phyloP scores from a whole-genome alignment of 2,113 vertebrate species.

The Oxyura jamaicensis region DNA sequence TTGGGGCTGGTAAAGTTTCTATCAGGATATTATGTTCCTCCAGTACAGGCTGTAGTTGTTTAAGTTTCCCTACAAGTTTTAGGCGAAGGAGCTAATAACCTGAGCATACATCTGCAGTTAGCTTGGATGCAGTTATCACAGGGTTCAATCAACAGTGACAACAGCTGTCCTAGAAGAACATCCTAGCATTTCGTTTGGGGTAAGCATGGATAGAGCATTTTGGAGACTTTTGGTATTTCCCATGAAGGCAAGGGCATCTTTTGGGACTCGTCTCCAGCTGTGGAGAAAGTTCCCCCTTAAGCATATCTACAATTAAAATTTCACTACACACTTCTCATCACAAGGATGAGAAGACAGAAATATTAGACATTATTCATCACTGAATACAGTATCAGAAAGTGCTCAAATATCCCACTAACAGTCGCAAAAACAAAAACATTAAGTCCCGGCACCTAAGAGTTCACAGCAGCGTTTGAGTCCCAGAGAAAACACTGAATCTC shows the following conservation, averaged over 20 bases:
- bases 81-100: not conserved
- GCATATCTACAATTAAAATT: not conserved
- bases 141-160: not conserved
- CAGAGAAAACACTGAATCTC: not conserved
- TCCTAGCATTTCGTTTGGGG: not conserved
- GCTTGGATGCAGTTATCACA: not conserved
- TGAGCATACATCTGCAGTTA: not conserved
- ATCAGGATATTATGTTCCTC: not conserved
- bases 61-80: not conserved
- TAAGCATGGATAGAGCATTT: not conserved
- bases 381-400: not conserved
- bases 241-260: not conserved
- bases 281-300: not conserved
- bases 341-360: not conserved
- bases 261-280: fast-evolving
- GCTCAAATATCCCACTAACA: not conserved
- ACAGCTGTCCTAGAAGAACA: not conserved
- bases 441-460: not conserved
- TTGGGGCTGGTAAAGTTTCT: not conserved
- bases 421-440: not conserved
- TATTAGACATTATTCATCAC: not conserved
- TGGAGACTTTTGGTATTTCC: not conserved
- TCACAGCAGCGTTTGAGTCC: not conserved
- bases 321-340: not conserved
- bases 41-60: not conserved